Base-by-base conservation (phyloP, 1,140 invertebrate genomes). In the Pissodes strobi region DNA sequence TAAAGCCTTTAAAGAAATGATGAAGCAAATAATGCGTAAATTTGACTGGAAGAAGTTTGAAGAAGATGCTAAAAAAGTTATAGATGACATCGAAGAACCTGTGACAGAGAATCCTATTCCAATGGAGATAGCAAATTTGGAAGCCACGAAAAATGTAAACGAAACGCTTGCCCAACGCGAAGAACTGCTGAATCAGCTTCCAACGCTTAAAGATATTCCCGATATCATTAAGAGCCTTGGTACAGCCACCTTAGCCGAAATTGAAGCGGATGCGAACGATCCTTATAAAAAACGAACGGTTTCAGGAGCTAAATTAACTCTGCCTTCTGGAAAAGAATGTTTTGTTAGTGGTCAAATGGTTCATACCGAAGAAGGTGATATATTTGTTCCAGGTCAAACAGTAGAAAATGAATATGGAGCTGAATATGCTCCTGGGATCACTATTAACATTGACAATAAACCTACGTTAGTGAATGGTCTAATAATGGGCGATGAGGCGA, bases 341-440 rank as follows among this genome's bases (percentile, higher is more conserved):
- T 89, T 90, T 72, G 73, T 90, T 23, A 81, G 84, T 18, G 89
- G 89, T 1, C 87, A 89, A 80, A 85, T 86, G 49, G 76, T 90
- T n/a, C 82, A 86, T 30, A 89, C 88, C 0, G 85, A 87, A 46
- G 81, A 82, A 53, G 88, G 88, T 2, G 80, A 84, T 46, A 74
- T 88, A 22, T 91, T 90, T 74, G 82, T 90, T 5, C 88, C 88
- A 1, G 89, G 89, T 18, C 87, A 90, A 76, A 88, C 88, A 6
- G 77, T 90, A n/a, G 79, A 86, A 67, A 88, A 87, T 8, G 85
- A 86, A 37, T 78, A 82, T 59, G 88, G 87, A 12, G 78, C 82
- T 19, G 77, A 84, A 55, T 92, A 91, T 76, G 84, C 89, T 46
- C 88, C 90, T 21, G 90, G 90, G 1, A 82, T 90, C 43, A 90